Conservation (phyloP, 1,140 invertebrate species). For the Bilobella aurantiaca region DNA sequence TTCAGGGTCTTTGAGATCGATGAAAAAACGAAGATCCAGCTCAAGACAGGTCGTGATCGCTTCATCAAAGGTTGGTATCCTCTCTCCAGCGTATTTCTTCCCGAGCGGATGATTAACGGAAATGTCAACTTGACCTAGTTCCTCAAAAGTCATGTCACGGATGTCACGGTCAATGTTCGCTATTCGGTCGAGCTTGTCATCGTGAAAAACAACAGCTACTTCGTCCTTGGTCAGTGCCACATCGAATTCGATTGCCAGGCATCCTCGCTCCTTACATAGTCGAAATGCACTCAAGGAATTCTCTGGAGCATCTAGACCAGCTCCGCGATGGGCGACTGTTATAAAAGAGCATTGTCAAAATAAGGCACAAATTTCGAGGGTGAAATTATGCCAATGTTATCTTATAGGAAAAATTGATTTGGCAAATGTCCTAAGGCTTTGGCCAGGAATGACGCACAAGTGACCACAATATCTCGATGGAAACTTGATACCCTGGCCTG, state of each 20-base stretch:
- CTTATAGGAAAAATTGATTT: no score
- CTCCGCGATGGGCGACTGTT: constrained; percentile 55
- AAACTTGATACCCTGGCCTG: no score
- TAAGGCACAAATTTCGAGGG: no score
- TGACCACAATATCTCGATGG: no score
- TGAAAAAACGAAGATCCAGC: constrained; percentile 48
- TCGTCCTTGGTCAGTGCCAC: constrained; percentile 59
- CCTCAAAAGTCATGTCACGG: constrained; percentile 46
- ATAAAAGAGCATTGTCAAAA: constrained; percentile 20
- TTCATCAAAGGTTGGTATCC: constrained; percentile 50
- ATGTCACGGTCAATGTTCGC: constrained; percentile 49
- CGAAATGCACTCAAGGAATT: constrained; percentile 45
- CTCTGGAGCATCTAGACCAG: constrained; percentile 59
- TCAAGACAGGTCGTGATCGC: constrained; percentile 46
- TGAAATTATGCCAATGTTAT: no score
- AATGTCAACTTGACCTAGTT: constrained; percentile 52
- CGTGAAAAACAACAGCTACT: constrained; percentile 62
- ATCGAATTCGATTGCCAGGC: constrained; percentile 64
- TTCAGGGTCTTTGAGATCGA: constrained; percentile 53
- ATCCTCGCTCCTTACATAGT: constrained; percentile 47
- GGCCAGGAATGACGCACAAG: no score
- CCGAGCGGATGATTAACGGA: constrained; percentile 54
- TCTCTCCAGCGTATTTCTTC: constrained; percentile 44
- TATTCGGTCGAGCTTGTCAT: constrained; percentile 56
- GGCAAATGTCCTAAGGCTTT: no score